phyloP scores from a whole-genome alignment of 2,888 invertebrate species.

The Callimorpha dominula region DNA sequence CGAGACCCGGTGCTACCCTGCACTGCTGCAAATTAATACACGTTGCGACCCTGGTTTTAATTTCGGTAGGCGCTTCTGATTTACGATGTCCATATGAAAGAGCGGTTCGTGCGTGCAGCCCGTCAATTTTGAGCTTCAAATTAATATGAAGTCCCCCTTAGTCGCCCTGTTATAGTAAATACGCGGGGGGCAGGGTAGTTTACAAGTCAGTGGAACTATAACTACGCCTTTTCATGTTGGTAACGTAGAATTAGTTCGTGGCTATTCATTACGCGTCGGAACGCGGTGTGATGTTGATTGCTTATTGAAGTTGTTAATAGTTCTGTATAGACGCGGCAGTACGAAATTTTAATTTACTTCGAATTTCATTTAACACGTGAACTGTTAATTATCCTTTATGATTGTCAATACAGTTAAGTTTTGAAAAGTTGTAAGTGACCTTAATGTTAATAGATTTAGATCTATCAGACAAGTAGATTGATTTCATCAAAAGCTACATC shows the following conservation, averaged over 20 bases:
- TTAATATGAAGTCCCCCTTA: constrained; percentile 59
- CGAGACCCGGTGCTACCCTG: constrained; percentile 50
- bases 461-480: neutral
- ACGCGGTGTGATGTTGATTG: constrained; percentile 73
- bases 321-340: constrained; percentile 57
- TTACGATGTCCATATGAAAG: constrained; percentile 80
- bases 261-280: constrained; percentile 72
- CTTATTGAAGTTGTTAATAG: constrained; percentile 73
- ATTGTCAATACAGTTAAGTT: neutral
- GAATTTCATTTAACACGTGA: constrained; percentile 1
- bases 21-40: constrained; percentile 76
- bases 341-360: constrained; percentile 43
- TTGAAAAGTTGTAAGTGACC: neutral
- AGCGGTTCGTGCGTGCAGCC: constrained; percentile 72
- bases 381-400: constrained; percentile 13
- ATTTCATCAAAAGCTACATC: neutral
- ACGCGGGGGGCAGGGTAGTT: constrained; percentile 56
- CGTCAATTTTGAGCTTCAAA: constrained; percentile 66
- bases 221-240: constrained; percentile 70
- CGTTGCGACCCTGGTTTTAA: constrained; percentile 75
- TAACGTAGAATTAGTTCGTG: constrained; percentile 73
- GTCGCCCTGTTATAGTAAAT: constrained; percentile 27
- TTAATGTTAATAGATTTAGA: no score
- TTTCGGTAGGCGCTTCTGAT: constrained; percentile 78
- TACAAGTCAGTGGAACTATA: constrained; percentile 56